These are phyloP conservation scores for Urocynchramus pylzowi DNA, from an alignment of 2,113 vertebrate genomes.

Conservation along the genomic window DNA sequence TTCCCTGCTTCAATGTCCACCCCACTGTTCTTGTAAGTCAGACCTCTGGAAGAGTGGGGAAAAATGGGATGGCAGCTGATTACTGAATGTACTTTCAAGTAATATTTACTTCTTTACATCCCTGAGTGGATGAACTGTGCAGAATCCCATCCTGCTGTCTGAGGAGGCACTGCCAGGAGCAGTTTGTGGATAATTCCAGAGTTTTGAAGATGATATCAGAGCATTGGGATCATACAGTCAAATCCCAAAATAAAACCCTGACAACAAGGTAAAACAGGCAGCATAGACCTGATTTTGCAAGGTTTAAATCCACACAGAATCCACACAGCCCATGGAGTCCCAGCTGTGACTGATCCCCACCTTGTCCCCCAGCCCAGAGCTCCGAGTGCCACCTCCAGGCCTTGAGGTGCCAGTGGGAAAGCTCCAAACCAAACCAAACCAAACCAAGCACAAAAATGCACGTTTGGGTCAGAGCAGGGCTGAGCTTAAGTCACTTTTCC, in stretches of 20 bases:
- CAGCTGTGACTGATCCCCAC: not conserved
- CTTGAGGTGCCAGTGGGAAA: not conserved
- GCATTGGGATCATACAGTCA: not conserved
- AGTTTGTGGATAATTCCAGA: not conserved
- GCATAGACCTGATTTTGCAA: not conserved
- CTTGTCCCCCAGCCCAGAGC: not conserved
- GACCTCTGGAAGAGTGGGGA: constrained; percentile 71
- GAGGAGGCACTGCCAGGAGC: not conserved
- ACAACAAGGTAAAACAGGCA: not conserved
- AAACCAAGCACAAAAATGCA: not conserved
- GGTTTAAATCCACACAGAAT: not conserved
- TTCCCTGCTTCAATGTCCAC: constrained; percentile 93
- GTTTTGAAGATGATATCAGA: not conserved
- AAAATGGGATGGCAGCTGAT: not conserved
- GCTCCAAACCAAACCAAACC: not conserved
- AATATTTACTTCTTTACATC: not conserved
- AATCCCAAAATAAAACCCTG: not conserved
- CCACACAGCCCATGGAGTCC: not conserved
- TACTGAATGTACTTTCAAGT: not conserved
- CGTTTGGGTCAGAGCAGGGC: not conserved
- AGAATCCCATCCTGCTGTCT: not conserved
- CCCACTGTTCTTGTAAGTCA: constrained; percentile 94
- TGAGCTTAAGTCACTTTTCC: not conserved
- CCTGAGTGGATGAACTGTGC: not conserved
- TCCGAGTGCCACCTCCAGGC: not conserved